These are phyloP conservation scores for Morone chrysops DNA, from an alignment of 2,113 vertebrate species.

Conservation along the genomic window DNA sequence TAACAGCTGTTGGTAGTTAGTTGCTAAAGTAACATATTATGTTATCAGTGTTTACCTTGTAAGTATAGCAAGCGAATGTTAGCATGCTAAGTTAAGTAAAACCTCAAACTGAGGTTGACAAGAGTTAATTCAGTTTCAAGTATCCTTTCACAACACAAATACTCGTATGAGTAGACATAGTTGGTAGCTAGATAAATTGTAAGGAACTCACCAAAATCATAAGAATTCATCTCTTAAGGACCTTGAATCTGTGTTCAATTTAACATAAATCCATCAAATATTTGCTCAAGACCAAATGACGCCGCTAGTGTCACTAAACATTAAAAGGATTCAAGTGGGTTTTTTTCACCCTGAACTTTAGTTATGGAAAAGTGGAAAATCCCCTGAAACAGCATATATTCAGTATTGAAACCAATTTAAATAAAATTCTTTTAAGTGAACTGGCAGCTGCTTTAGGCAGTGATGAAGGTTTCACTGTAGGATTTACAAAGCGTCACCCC, in stretches of 20 bases:
- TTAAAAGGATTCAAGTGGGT: too few species aligned
- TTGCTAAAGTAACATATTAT: background rate
- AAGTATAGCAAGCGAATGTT: background rate
- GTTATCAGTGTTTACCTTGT: background rate
- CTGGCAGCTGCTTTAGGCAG: constrained; percentile 23
- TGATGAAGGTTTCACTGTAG: constrained; percentile 1
- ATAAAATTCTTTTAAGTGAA: constrained; percentile 24
- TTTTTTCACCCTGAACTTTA: background rate
- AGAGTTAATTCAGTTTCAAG: background rate
- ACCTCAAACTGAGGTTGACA: background rate
- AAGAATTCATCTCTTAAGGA: background rate
- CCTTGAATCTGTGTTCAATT: background rate
- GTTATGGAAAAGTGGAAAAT: background rate
- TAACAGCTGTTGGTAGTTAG: background rate
- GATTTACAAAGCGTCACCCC: constrained; percentile 20
- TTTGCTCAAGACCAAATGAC: background rate
- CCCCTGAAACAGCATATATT: constrained; percentile 12
- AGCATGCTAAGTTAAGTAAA: background rate
- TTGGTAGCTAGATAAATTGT: too few species aligned
- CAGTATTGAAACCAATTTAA: constrained; percentile 18
- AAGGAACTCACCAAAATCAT: background rate
- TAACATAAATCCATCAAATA: background rate
- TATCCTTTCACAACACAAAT: background rate
- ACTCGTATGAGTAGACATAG: too few species aligned
- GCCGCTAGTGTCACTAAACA: too few species aligned